Base-by-base conservation (phyloP, 2,113 vertebrate genomes). In the Odocoileus hemionus region DNA sequence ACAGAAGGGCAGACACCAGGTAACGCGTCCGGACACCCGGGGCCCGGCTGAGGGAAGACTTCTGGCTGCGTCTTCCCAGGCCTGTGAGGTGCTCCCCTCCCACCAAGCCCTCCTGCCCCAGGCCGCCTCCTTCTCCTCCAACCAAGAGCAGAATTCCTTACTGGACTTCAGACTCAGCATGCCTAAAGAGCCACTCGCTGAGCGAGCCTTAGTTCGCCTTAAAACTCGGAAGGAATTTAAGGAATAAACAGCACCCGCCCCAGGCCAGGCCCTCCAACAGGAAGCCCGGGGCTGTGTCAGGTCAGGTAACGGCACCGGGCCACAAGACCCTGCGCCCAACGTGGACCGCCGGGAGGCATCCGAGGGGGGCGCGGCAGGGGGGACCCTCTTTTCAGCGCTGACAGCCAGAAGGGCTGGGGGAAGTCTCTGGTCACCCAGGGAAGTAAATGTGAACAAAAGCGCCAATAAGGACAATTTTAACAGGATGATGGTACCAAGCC, bases 391-490 rank as follows among this genome's bases (percentile, higher is more conserved):
- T 39, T 30, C 13, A 67, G 54, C 2, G 19, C 25, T 15, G n/a
- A 43, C 16, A 2, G 76, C 23, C 17, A 13, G 74, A 61, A 84
- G 36, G 30, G 19, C 16, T 82, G 30, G 43, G 23, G 47, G 64
- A 26, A 4, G 1, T 39, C 19, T 1, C 30, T 45, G 2, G 8
- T 61, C 33, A 79, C 43, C 61, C 58, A 30, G 28, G 55, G 78
- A 67, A 30, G 6, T 55, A 7, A 93, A 33, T 19, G 14, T 7
- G 13, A 87, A 58, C 47, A 80, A 26, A 79, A 45, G n/a, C 61
- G 57, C 95, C 93, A 87, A 96, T 61, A 74, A 85, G 92, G 96
- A 94, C 33, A n/a, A 97, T 94, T 98, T 97, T 90, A 52, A 91
- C 91, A 94, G 36, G 39, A 47, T 1, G 61, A 58, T 26, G 1